Evolutionary conservation across 2,797 vertebrate genomes (phyloP), one percentile per base, ranked within the genome.

Genomic region (Clarias pachynema): DNA sequence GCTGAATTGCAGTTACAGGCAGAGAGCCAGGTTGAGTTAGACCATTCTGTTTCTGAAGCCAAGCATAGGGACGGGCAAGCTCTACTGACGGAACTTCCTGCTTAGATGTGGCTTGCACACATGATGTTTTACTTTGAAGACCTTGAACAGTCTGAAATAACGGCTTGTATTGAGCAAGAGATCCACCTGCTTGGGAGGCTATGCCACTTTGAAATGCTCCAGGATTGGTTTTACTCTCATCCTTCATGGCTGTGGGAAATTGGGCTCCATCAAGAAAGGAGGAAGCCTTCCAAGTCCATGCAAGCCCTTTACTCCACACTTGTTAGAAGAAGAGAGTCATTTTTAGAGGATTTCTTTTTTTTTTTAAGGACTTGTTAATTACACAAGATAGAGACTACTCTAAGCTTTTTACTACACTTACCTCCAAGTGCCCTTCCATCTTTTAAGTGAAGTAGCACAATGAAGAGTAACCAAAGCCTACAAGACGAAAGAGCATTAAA

Each of bases 391-490:
- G 0, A 57, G 3, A 75, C 26, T 56, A 6, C 6, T 5, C 26
- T 8, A 78, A 60, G 56, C 10, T 34, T 34, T 22, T 34, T 24
- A 37, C 34, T 15, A 0, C 10, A 10, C 56, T 78, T 78, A 78
- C 74, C 74, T 78, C 29, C 74, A 78, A 57, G 4, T 37, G 56
- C 56, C 56, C 31, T 59, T 59, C 14, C 20, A 78, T 24, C 56
- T 14, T 59, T 59, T 59, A 78, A 24, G 31, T 78, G 12, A 15
- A 60, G 20, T 37, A 78, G 59, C 59, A 31, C 56, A 78, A 78
- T 37, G 10, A 78, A 60, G 29, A 78, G 56, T 14, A 78, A 59
- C 74, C 74, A 60, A 22, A 78, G 56, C 29, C 74, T 78, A 22
- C 9, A 31, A 34, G 7, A 75, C 49, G 59, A 77, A 14, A 34